Conservation (phyloP, 2,888 invertebrate species). For the Neelides folsomi region DNA sequence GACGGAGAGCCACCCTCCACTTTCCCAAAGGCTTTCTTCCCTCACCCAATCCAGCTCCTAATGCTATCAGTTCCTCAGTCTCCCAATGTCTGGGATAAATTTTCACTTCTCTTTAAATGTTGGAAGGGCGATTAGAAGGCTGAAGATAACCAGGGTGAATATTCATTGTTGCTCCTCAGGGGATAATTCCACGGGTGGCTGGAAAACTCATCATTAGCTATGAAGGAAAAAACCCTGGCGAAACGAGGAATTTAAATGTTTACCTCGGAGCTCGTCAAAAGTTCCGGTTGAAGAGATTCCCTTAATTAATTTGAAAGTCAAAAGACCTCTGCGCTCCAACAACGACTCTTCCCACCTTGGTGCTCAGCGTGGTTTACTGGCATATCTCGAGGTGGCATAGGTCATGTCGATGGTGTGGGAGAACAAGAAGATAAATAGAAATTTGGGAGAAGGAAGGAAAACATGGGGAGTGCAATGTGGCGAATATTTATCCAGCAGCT, state of each 20-base stretch:
- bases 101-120: background rate
- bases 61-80: background rate
- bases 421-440: slow-evolving; percentile 24
- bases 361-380: too few species aligned
- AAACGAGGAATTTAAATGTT: too few species aligned
- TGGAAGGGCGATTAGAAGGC: background rate
- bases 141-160: background rate
- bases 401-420: background rate
- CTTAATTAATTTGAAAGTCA: too few species aligned
- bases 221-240: background rate
- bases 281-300: too few species aligned
- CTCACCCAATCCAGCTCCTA: background rate
- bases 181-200: background rate
- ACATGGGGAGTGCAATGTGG: slow-evolving; percentile 11
- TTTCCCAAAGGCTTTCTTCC: background rate
- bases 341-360: too few species aligned
- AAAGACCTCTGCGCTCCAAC: too few species aligned
- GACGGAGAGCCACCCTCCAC: background rate
- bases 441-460: slow-evolving; percentile 19
- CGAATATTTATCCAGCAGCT: slow-evolving; percentile 24
- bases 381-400: too few species aligned
- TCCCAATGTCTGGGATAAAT: background rate
- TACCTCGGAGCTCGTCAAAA: too few species aligned
- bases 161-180: background rate
- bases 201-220: background rate